Conservation (phyloP, 2,113 vertebrate genomes). For the Eulemur macaco region DNA sequence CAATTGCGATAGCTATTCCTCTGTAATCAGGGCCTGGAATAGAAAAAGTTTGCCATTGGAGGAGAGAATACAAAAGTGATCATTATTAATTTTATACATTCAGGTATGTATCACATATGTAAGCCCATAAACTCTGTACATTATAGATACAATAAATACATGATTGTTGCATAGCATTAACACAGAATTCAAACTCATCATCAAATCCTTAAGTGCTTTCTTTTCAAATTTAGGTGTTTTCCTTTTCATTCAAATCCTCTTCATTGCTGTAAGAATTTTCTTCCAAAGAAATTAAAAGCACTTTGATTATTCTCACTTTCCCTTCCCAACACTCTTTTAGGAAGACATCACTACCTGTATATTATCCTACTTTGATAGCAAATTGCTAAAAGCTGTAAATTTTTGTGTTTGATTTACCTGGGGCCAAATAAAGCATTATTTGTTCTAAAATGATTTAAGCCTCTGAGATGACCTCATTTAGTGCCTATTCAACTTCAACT, state of each 20-base stretch:
- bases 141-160: not conserved
- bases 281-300: constrained; percentile 39
- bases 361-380: constrained; percentile 14
- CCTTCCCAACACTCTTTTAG: not conserved
- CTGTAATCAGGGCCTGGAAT: constrained; percentile 85
- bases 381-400: constrained; percentile 30
- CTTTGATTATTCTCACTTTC: not conserved
- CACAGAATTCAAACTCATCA: constrained; percentile 27
- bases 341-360: not conserved
- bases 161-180: not conserved
- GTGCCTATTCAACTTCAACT: not conserved
- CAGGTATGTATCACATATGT: not conserved
- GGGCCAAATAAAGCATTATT: constrained; percentile 9
- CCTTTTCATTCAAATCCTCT: constrained; percentile 46
- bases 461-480: not conserved
- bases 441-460: not conserved
- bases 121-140: not conserved
- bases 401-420: constrained; percentile 11
- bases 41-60: not conserved
- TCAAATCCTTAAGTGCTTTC: not conserved
- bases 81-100: not conserved
- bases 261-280: constrained; percentile 7
- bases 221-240: constrained; percentile 4
- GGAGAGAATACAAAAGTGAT: not conserved
- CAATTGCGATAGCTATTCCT: constrained; percentile 85